These are phyloP conservation scores for Terrapene triunguis DNA, from an alignment of 2,113 vertebrate species.

Conservation along the genomic window DNA sequence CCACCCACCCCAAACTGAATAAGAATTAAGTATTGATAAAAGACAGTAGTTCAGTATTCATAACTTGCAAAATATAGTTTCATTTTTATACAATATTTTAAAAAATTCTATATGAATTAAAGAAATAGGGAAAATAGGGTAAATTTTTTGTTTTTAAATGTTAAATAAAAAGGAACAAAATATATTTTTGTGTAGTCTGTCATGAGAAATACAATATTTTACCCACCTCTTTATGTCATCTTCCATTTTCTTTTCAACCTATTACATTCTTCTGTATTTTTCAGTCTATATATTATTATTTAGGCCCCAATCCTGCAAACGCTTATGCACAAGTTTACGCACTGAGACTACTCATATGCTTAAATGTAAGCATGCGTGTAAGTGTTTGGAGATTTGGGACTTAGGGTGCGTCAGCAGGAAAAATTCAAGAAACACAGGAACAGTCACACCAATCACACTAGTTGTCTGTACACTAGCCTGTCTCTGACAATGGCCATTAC, in stretches of 20 bases:
- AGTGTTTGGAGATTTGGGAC: background rate
- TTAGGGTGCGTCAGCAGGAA: background rate
- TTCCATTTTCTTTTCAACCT: slow-evolving; percentile 8
- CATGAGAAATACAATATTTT: background rate
- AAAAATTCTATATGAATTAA: background rate
- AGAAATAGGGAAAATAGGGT: background rate
- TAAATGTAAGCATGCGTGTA: background rate
- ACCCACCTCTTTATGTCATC: slow-evolving; percentile 44
- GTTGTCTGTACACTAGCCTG: background rate
- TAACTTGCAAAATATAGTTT: background rate
- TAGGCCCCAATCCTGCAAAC: background rate
- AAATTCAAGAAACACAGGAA: background rate
- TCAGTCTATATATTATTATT: slow-evolving; percentile 5
- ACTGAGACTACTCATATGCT: background rate
- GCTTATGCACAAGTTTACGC: background rate
- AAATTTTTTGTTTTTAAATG: background rate
- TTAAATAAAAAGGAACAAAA: background rate
- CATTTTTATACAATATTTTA: background rate
- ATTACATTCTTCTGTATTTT: background rate
- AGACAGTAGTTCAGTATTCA: background rate
- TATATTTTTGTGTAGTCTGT: background rate
- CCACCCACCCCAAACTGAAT: background rate
- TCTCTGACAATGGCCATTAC: background rate
- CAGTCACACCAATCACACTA: rapidly evolving
- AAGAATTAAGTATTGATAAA: background rate